A percentile compares a stretch with the other conserved stretches of the same genome.
phyloP scores from a whole-genome alignment of 2,888 invertebrate species.

The Philonicus albiceps region DNA sequence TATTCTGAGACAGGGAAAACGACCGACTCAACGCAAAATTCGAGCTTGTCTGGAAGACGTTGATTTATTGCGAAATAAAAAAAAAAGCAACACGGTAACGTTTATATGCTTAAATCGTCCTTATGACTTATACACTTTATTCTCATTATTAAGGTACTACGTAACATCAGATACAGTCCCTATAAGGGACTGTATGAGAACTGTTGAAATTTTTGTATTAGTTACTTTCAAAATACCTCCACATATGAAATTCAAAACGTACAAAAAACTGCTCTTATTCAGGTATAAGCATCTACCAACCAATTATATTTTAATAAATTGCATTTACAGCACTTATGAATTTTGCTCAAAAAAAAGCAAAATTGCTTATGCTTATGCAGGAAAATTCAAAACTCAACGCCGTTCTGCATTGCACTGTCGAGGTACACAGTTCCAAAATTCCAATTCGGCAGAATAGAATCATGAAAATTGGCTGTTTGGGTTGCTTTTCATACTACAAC shows the following conservation, averaged over 20 bases:
- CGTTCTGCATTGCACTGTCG: too few species aligned
- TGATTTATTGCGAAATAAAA: neutral
- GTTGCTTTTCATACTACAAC: neutral
- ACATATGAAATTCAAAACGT: neutral
- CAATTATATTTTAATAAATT: neutral
- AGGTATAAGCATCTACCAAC: neutral
- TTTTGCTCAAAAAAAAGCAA: neutral
- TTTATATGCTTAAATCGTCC: neutral
- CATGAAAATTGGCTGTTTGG: neutral
- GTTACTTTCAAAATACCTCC: neutral
- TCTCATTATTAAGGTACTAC: neutral
- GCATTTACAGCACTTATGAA: neutral
- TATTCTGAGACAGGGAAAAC: neutral
- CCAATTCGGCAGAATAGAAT: neutral
- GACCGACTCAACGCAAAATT: neutral
- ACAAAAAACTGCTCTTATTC: neutral
- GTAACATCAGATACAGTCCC: neutral
- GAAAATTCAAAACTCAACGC: neutral
- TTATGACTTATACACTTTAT: neutral
- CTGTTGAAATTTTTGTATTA: neutral
- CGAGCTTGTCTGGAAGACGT: neutral
- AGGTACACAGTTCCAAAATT: neutral
- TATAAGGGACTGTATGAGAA: neutral
- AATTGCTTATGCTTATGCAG: neutral
- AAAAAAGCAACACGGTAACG: neutral